Evolutionary conservation across 35 echinoderm and acorn worm genomes (phyloP), one percentile per base, ranked within the genome.

Genomic region (Hemicentrotus pulcherrimus): DNA sequence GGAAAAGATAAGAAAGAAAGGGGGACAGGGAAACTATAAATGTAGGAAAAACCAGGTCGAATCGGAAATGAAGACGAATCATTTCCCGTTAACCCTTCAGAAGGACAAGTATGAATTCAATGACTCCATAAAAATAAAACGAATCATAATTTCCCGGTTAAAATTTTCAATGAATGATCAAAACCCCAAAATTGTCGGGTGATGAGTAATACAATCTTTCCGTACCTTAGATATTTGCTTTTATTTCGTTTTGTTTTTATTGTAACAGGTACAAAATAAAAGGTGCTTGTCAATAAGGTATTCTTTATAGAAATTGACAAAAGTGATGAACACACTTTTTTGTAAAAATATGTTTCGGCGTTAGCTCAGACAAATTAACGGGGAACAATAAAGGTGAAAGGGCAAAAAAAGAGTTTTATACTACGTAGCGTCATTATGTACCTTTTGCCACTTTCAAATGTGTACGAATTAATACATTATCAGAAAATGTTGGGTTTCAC

Each of bases 41-140:
- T 90, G 88, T 18, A 90, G 46, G 12, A 33, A 90, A 90, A 45
- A 90, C 32, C 32, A 47, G 88, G 32, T 41, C 46, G 88, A 35
- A 90, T 45, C 31, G 88, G 88, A 90, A 45, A 47, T 35, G 88
- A 90, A 90, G 32, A 47, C 32, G 88, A 45, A 90, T 90, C 46
- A 47, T 90, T 90, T 90, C 88, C 88, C 46, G 88, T 78, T n/a
- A 78, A 78, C 65, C 65, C 65, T 78, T 28, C 28, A n/a, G 65
- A 78, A 78, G 65, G 65, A 28, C 28, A 78, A 78, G 65, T 78
- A 28, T 78, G 65, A 78, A 78, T 28, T 78, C 65, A 78, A 28
- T n/a, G 65, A n/a, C 65, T 78, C 65, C 65, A 78, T 78, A 22
- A 78, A 78, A 78, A 78, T 24, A 3, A 78, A 78, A 78, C 19